These are phyloP conservation scores for Bolinopsis microptera DNA, from an alignment of 37 sponge, comb jelly and placozoan species.

Conservation along the genomic window DNA sequence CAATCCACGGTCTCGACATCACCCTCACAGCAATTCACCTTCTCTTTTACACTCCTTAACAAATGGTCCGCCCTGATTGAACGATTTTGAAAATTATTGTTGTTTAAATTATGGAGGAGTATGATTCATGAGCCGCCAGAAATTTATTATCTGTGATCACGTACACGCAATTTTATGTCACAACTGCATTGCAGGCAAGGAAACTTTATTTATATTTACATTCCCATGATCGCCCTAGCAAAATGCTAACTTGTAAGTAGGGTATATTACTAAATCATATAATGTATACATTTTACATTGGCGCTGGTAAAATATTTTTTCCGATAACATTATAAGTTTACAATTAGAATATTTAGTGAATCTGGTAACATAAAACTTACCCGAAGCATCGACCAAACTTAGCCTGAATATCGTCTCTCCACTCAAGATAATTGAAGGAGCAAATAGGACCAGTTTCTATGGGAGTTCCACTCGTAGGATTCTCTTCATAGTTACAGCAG, in stretches of 20 bases:
- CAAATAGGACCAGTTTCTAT: neutral
- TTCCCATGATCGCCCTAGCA: no score
- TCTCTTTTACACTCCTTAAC: neutral
- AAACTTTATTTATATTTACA: no score
- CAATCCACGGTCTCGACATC: conserved; percentile 7
- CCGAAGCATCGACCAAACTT: conserved; percentile 34
- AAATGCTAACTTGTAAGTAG: no score
- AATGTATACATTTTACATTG: no score
- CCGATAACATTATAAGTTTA: neutral
- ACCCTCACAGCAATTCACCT: conserved; percentile 59
- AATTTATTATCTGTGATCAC: no score
- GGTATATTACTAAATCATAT: no score
- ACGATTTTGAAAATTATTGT: no score
- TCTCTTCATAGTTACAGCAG: neutral
- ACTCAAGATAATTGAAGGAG: neutral
- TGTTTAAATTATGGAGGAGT: no score
- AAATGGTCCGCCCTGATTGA: neutral
- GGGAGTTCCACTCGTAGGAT: neutral
- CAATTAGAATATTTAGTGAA: neutral
- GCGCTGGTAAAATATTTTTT: neutral
- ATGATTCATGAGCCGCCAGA: no score
- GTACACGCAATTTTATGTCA: no score
- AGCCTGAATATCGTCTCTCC: conserved; percentile 32
- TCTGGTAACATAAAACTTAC: no score
- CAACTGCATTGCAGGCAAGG: no score